phyloP scores from a whole-genome alignment of 2,797 vertebrate species.

The Rhincodon typus region DNA sequence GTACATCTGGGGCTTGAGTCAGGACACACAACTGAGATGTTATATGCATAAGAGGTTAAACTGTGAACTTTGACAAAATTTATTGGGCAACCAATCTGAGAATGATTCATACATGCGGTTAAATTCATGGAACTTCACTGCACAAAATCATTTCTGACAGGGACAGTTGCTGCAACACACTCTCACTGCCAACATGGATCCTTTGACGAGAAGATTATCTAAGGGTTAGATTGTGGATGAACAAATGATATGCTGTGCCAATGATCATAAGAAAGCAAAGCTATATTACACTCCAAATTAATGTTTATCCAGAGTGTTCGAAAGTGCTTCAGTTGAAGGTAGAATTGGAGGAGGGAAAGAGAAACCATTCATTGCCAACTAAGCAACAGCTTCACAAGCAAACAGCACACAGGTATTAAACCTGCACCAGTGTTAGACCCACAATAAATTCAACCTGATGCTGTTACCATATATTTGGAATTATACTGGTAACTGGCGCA shows the following conservation, averaged over 20 bases:
- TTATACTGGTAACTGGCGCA: neutral
- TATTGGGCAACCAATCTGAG: neutral
- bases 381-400: neutral
- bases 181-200: neutral
- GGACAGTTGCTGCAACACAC: neutral
- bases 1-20: neutral
- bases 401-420: neutral
- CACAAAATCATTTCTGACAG: neutral
- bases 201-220: neutral
- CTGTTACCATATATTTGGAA: neutral
- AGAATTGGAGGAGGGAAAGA: neutral
- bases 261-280: neutral
- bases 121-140: no score
- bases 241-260: neutral
- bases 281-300: neutral
- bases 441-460: neutral
- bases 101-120: neutral
- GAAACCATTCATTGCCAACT: neutral
- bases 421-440: neutral
- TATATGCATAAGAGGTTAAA: no score
- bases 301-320: neutral
- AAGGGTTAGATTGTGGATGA: neutral
- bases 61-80: neutral
- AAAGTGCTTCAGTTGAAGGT: no score
- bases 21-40: neutral